Conservation (phyloP, 2,797 vertebrate genomes). For the Cryptoblepharus egeriae region DNA sequence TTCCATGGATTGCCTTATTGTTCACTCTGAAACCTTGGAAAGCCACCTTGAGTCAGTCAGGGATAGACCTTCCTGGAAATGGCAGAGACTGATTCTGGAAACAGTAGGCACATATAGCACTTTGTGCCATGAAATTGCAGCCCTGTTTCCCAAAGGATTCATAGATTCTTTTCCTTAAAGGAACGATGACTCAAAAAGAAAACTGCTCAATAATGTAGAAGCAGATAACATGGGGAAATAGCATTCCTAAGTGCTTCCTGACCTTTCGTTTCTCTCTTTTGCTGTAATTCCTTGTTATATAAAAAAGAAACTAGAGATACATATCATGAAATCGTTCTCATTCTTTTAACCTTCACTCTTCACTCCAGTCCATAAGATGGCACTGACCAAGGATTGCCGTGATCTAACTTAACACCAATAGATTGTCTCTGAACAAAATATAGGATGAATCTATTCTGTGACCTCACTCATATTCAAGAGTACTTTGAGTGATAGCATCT, state of each 20-base stretch:
- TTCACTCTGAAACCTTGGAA: too few species aligned
- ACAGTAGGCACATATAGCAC: too few species aligned
- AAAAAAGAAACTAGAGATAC: background rate
- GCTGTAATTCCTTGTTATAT: background rate
- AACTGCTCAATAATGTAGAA: background rate
- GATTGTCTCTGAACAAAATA: background rate
- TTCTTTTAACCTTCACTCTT: background rate
- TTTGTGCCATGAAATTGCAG: too few species aligned
- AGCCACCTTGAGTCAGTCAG: too few species aligned
- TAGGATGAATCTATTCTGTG: background rate
- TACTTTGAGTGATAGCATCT: background rate
- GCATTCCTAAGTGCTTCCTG: background rate
- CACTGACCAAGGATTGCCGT: background rate
- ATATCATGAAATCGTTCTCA: background rate
- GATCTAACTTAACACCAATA: background rate
- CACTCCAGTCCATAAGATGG: background rate
- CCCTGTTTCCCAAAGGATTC: too few species aligned
- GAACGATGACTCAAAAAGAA: background rate
- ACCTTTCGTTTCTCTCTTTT: background rate
- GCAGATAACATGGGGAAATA: background rate
- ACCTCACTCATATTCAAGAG: background rate
- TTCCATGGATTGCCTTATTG: too few species aligned
- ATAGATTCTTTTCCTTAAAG: background rate
- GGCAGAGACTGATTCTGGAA: too few species aligned
- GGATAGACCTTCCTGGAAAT: too few species aligned